phyloP scores from a whole-genome alignment of 2,797 vertebrate species.

The Tenualosa thibaudeaui region DNA sequence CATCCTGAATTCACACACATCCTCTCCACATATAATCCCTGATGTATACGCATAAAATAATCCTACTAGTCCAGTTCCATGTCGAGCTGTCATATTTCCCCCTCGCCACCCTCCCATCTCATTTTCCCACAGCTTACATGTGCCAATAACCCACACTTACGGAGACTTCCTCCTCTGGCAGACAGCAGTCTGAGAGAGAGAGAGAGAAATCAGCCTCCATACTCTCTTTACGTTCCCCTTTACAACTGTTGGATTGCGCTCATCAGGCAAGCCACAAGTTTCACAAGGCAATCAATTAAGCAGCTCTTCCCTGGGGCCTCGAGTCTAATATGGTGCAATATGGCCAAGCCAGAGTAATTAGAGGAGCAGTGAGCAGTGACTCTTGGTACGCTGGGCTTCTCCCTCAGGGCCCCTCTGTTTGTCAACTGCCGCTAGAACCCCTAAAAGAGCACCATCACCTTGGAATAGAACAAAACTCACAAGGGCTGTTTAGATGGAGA shows the following conservation, averaged over 20 bases:
- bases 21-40: slow-evolving; percentile 2
- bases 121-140: neutral
- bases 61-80: neutral
- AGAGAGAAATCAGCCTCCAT: neutral
- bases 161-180: neutral
- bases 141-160: slow-evolving; percentile 3
- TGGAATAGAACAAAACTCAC: neutral
- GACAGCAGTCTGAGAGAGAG: neutral
- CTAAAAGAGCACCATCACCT: neutral
- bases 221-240: neutral
- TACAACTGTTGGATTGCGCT: neutral
- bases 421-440: neutral
- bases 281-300: slow-evolving; percentile 1
- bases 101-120: neutral
- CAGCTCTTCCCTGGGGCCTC: neutral
- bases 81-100: slow-evolving; percentile 5
- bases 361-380: neutral
- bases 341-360: slow-evolving; percentile 7
- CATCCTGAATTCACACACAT: neutral
- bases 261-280: slow-evolving; percentile 17
- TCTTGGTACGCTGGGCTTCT: neutral
- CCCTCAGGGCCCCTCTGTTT: neutral
- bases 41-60: neutral
- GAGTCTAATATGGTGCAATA: slow-evolving; percentile 9
- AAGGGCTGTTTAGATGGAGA: neutral